Percentiles rank a stretch among this genome's conserved stretches.
Conservation (phyloP, 2,797 vertebrate species). For the Ptychadena robeensis region DNA sequence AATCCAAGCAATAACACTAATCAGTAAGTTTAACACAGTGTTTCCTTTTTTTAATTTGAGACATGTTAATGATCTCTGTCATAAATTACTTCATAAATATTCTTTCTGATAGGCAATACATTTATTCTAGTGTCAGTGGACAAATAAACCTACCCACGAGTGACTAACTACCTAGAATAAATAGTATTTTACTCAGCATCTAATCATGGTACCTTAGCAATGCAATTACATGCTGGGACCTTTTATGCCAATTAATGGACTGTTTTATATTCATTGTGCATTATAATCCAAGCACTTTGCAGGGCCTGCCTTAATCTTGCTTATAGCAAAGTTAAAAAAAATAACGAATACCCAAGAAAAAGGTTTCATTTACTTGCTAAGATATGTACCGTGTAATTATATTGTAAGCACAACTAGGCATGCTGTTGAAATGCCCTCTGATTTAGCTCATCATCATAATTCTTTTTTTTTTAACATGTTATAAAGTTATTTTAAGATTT, state of each 20-base stretch:
- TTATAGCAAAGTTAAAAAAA: conserved; percentile 74
- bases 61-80: conserved; percentile 74
- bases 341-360: conserved; percentile 76
- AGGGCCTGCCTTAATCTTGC: conserved; percentile 73
- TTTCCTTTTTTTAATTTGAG: conserved; percentile 78
- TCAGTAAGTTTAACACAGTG: conserved; percentile 77
- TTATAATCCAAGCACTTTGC: conserved; percentile 77
- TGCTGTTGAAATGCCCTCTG: conserved; percentile 71
- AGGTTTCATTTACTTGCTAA: conserved; percentile 76
- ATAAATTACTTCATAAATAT: conserved; percentile 78
- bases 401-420: conserved; percentile 71
- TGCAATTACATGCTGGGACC: conserved; percentile 84
- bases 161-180: conserved; percentile 85
- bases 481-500: conserved; percentile 65
- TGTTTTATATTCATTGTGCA: conserved; percentile 83
- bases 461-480: conserved; percentile 64
- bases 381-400: conserved; percentile 76
- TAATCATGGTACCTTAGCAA: conserved; percentile 80
- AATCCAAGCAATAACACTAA: conserved; percentile 67
- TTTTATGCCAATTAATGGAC: conserved; percentile 87
- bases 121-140: conserved; percentile 79
- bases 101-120: conserved; percentile 73
- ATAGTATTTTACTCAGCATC: conserved; percentile 77
- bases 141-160: conserved; percentile 84
- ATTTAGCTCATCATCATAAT: conserved; percentile 70